Evolutionary conservation across 2,113 vertebrate genomes (phyloP).

Genomic region (Etia nguti): DNA sequence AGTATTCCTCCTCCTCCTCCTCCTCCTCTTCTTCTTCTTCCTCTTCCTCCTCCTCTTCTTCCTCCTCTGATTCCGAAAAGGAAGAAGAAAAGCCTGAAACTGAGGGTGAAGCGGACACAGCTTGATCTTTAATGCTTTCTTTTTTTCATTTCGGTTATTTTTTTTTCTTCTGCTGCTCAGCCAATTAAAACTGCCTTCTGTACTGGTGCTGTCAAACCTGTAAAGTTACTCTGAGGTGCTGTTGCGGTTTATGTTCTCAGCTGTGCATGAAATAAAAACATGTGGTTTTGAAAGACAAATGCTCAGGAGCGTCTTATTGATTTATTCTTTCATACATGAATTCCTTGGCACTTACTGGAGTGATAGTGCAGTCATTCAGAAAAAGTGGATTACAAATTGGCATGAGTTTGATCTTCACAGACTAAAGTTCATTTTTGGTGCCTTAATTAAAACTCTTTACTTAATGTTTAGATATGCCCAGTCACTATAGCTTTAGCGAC

Average conservation of each 20-base stretch:
- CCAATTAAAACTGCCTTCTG: neutral
- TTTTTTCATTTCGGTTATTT: neutral
- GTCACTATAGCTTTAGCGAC: neutral
- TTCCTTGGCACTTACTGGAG: neutral
- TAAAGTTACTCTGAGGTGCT: neutral
- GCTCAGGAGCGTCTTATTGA: neutral
- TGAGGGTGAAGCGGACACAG: neutral
- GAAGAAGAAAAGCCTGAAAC: slow-evolving; percentile 4
- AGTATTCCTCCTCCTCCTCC: neutral
- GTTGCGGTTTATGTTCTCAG: neutral
- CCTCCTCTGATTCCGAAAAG: slow-evolving; percentile 21
- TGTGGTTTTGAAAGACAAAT: neutral
- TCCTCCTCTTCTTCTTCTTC: neutral
- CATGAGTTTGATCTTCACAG: neutral
- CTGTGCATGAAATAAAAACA: slow-evolving; percentile 21
- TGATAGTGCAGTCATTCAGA: accelerated
- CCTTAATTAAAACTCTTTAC: neutral
- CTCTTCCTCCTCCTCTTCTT: neutral
- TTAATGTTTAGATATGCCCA: too few relatives aligned
- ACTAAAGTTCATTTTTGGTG: neutral
- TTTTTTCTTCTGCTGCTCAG: neutral
- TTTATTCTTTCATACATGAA: neutral
- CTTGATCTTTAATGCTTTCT: neutral
- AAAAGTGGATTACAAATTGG: neutral
- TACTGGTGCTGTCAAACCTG: neutral